Evolutionary conservation across 2,888 invertebrate genomes (phyloP).

Genomic region (Apotomis betuletana): DNA sequence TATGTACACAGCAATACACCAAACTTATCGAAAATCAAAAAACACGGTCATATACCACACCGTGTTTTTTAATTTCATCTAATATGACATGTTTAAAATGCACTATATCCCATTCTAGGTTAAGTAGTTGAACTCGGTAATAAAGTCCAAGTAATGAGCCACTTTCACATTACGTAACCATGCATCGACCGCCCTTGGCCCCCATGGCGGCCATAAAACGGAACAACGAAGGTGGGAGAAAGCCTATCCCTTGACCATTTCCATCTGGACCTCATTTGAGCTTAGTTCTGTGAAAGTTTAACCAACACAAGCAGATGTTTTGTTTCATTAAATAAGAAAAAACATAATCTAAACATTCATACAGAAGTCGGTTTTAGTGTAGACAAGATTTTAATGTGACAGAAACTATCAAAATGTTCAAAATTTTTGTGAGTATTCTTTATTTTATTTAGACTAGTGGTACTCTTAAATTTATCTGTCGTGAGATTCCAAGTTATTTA

Average conservation of each 20-base stretch:
- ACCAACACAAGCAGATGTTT: no score
- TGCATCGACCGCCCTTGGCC: constrained; percentile 49
- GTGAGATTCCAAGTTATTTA: no score
- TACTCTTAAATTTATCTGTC: no score
- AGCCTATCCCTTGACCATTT: constrained; percentile 52
- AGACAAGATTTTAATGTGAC: background rate
- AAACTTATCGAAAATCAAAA: no score
- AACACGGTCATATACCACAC: no score
- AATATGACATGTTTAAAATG: background rate
- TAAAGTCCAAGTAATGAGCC: constrained; percentile 17
- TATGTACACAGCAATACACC: no score
- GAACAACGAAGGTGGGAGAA: constrained; percentile 54
- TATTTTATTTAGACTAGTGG: background rate
- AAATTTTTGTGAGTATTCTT: constrained; percentile 12
- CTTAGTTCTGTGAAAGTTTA: constrained; percentile 1
- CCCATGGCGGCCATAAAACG: constrained; percentile 41
- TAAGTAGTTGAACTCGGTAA: constrained; percentile 11
- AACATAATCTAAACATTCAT: background rate
- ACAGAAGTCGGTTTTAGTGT: background rate
- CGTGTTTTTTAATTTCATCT: no score
- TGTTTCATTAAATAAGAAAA: background rate
- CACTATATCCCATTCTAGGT: background rate
- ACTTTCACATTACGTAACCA: constrained; percentile 45
- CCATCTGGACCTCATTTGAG: constrained; percentile 19
- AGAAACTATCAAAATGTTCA: background rate